A percentile compares a stretch with the other conserved stretches of the same genome.
Conservation (phyloP, 1,140 invertebrate species). For the Pogonomyrmex barbatus region DNA sequence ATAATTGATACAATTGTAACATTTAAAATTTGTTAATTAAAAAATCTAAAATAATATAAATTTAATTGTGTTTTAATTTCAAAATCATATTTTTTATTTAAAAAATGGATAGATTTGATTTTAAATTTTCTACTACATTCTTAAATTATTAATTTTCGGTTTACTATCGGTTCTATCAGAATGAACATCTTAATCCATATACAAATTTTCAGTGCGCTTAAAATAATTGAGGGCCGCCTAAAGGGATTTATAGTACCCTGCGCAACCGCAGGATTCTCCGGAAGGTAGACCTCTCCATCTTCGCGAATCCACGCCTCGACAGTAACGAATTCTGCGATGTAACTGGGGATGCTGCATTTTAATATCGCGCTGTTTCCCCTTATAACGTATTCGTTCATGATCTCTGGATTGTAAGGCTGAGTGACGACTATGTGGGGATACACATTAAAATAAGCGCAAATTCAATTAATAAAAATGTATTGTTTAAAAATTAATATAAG, state of each 20-base stretch:
- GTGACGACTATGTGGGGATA: constrained; percentile 89
- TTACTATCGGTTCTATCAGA: not conserved
- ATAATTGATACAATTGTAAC: not conserved
- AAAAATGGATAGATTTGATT: not conserved
- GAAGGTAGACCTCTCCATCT: constrained; percentile 89
- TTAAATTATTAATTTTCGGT: not conserved
- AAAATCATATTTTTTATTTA: not conserved
- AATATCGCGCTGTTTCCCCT: constrained; percentile 94
- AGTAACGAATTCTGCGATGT: constrained; percentile 94
- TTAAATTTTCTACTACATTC: not conserved
- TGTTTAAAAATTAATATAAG: not conserved
- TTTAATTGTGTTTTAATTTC: not conserved
- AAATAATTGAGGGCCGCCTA: constrained; percentile 31
- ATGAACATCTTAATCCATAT: constrained; percentile 18
- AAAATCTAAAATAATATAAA: not conserved
- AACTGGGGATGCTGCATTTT: constrained; percentile 95
- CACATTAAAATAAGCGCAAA: constrained; percentile 1
- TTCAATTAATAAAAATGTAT: not conserved
- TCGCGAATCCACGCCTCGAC: constrained; percentile 94
- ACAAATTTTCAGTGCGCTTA: constrained; percentile 48
- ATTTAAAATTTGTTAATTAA: not conserved
- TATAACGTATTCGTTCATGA: constrained; percentile 95
- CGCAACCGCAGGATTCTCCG: constrained; percentile 79
- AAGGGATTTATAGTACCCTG: constrained; percentile 77
- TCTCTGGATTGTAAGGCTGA: constrained; percentile 93